These are phyloP conservation scores for Sepiola atlantica DNA, from an alignment of 2,888 invertebrate genomes.

Conservation along the genomic window DNA sequence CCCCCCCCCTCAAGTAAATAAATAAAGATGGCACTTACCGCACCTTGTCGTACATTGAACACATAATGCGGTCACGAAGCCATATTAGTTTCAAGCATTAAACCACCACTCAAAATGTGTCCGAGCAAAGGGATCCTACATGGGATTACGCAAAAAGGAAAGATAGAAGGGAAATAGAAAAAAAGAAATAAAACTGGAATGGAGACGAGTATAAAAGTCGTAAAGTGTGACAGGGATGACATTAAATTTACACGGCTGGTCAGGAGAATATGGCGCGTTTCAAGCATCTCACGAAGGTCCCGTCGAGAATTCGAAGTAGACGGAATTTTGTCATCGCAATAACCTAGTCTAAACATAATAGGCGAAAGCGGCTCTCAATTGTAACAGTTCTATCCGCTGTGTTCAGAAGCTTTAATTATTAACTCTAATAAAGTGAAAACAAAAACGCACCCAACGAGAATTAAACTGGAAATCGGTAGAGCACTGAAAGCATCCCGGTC, in stretches of 20 bases:
- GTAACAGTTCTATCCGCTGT: background rate
- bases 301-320: background rate
- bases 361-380: background rate
- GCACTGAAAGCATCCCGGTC: background rate
- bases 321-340: background rate
- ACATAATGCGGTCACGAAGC: background rate
- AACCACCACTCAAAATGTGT: background rate
- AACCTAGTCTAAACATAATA: background rate
- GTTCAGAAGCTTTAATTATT: background rate
- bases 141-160: background rate
- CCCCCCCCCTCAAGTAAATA: background rate
- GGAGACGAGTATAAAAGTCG: background rate
- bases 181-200: background rate
- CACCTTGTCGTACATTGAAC: background rate
- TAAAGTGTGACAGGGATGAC: background rate
- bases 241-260: background rate
- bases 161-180: no score
- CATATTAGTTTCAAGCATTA: conserved; percentile 32
- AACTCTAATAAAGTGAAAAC: background rate
- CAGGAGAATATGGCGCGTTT: background rate
- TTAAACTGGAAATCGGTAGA: background rate
- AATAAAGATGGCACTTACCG: background rate
- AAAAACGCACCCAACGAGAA: background rate
- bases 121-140: background rate
- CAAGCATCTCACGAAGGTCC: background rate